Evolutionary conservation across 2,888 invertebrate genomes (phyloP).

Genomic region (Pyrocoelia pectoralis): DNA sequence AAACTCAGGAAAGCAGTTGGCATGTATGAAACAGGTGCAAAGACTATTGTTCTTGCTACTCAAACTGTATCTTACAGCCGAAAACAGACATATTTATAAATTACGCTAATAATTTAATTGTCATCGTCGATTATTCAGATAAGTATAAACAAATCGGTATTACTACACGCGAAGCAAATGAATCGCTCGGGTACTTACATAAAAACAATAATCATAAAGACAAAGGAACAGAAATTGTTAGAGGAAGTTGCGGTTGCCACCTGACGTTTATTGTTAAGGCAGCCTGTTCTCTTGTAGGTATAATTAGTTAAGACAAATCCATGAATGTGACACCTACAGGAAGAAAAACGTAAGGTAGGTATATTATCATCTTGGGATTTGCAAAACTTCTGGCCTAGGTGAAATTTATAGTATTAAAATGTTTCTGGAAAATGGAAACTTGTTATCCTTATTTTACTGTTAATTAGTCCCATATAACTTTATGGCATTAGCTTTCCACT

Average conservation of each 20-base stretch:
- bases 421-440: neutral
- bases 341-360: neutral
- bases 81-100: neutral
- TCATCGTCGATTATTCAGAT: too few species aligned
- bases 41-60: slow-evolving; percentile 14
- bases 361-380: too few species aligned
- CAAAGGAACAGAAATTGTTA: slow-evolving; percentile 1
- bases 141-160: too few species aligned
- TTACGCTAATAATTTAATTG: too few species aligned
- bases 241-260: slow-evolving; percentile 29
- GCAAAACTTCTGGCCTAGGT: neutral
- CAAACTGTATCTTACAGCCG: neutral
- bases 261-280: slow-evolving; percentile 20
- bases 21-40: slow-evolving; percentile 36
- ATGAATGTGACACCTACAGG: neutral
- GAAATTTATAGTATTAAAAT: too few species aligned
- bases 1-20: slow-evolving; percentile 34
- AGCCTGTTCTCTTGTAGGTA: neutral
- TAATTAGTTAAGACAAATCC: neutral
- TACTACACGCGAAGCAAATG: too few species aligned
- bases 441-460: slow-evolving; percentile 15
- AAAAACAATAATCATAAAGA: neutral
- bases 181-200: neutral
- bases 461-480: slow-evolving; percentile 26
- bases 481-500: slow-evolving; percentile 24